Evolutionary conservation across 2,113 vertebrate species (phyloP).

Genomic region (Coreoperca whiteheadi): DNA sequence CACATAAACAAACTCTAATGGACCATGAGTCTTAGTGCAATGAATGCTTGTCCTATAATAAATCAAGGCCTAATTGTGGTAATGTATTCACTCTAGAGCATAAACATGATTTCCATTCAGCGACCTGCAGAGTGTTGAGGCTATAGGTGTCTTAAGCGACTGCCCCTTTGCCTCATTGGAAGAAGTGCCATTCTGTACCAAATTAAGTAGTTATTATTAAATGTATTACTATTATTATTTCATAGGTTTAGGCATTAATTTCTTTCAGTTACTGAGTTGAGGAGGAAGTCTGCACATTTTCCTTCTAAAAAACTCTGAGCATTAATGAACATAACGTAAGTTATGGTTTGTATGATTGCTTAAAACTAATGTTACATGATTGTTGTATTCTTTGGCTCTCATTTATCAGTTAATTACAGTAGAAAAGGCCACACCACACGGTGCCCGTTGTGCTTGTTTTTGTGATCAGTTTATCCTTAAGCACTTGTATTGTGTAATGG

Average conservation of each 20-base stretch:
- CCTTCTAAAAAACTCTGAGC: background rate
- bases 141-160: background rate
- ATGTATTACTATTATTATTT: background rate
- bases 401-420: background rate
- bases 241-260: background rate
- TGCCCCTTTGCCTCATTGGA: background rate
- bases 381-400: background rate
- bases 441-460: background rate
- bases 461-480: background rate
- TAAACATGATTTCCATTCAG: conserved; percentile 53
- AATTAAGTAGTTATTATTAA: conserved; percentile 27
- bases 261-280: background rate
- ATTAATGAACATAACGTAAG: background rate
- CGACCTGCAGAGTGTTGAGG: conserved; percentile 19
- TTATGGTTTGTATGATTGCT: background rate
- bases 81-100: conserved; percentile 52
- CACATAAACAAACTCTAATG: conserved; percentile 50
- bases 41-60: conserved; percentile 33
- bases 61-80: conserved; percentile 56
- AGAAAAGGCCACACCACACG: background rate
- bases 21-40: conserved; percentile 18
- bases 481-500: background rate
- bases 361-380: background rate
- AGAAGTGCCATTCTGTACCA: conserved; percentile 13
- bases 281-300: background rate